These are phyloP conservation scores for Marcusenius ussheri DNA, from an alignment of 2,113 vertebrate genomes.

Conservation along the genomic window DNA sequence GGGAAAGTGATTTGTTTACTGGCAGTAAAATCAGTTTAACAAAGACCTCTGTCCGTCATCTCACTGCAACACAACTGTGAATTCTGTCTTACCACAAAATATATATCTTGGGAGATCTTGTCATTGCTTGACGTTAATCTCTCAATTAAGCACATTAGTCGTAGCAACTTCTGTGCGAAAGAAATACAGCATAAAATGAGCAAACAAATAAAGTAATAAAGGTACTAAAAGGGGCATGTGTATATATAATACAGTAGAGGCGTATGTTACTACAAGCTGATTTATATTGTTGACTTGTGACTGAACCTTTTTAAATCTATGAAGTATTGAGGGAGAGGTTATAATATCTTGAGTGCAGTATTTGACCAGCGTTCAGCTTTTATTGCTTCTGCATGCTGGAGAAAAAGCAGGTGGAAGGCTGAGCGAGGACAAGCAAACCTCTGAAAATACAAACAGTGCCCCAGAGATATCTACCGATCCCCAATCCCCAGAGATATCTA, in stretches of 20 bases:
- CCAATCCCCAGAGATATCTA: background rate
- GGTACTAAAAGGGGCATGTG: background rate
- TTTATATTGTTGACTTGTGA: background rate
- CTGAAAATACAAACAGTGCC: background rate
- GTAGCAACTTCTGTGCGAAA: background rate
- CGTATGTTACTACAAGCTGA: background rate
- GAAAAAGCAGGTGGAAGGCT: background rate
- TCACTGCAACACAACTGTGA: too few relatives aligned
- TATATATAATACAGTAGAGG: background rate
- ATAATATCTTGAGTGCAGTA: conserved; percentile 3
- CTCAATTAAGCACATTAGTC: background rate
- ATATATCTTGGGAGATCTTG: background rate
- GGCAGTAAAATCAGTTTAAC: background rate
- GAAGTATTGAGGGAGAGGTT: background rate
- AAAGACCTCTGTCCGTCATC: background rate
- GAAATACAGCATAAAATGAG: background rate
- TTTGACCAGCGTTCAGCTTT: background rate
- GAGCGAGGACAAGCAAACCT: background rate
- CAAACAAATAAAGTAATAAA: background rate
- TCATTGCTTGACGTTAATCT: background rate
- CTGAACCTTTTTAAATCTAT: background rate
- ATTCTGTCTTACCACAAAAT: background rate
- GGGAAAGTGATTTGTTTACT: background rate
- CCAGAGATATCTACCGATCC: background rate
- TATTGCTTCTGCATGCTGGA: background rate